Percentiles rank a stretch among this genome's conserved stretches.
phyloP scores from a whole-genome alignment of 2,888 invertebrate species.

The Druceiella hillmani region DNA sequence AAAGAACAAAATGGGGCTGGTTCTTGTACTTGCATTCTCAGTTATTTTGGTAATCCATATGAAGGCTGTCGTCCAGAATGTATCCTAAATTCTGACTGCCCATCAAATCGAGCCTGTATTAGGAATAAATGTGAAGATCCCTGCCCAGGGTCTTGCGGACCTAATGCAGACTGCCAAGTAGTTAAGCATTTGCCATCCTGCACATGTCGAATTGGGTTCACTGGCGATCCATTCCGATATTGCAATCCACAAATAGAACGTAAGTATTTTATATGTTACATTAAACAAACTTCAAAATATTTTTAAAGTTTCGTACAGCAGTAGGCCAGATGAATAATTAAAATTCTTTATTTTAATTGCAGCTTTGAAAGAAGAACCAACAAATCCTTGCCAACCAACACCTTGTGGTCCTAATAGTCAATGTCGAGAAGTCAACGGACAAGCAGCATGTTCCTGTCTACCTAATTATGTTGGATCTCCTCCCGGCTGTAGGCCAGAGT shows the following conservation, averaged over 20 bases:
- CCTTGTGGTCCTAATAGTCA: slow-evolving; percentile 60
- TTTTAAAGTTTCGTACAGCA: background rate
- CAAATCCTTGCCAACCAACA: slow-evolving; percentile 50
- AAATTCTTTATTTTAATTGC: slow-evolving; percentile 22
- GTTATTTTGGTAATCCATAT: slow-evolving; percentile 73
- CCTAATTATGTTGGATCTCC: slow-evolving; percentile 63
- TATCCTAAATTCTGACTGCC: slow-evolving; percentile 65
- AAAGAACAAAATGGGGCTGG: slow-evolving; percentile 55
- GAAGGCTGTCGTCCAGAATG: slow-evolving; percentile 75
- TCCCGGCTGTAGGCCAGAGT: slow-evolving; percentile 63
- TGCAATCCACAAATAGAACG: slow-evolving; percentile 49
- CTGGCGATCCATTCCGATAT: slow-evolving; percentile 70
- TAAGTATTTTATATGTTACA: slow-evolving; percentile 4
- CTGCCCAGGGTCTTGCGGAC: slow-evolving; percentile 72
- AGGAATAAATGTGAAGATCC: slow-evolving; percentile 70
- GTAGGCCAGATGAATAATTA: background rate
- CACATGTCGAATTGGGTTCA: slow-evolving; percentile 61
- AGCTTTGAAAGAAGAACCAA: slow-evolving; percentile 40
- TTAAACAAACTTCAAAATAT: background rate
- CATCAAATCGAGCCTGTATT: slow-evolving; percentile 63
- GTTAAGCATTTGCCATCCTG: slow-evolving; percentile 65
- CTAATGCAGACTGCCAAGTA: slow-evolving; percentile 68
- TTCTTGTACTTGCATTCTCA: slow-evolving; percentile 64
- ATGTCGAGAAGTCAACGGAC: slow-evolving; percentile 51
- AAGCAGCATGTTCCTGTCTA: slow-evolving; percentile 66